These are phyloP conservation scores for Achlya flavicornis DNA, from an alignment of 2,888 invertebrate species.

Conservation along the genomic window DNA sequence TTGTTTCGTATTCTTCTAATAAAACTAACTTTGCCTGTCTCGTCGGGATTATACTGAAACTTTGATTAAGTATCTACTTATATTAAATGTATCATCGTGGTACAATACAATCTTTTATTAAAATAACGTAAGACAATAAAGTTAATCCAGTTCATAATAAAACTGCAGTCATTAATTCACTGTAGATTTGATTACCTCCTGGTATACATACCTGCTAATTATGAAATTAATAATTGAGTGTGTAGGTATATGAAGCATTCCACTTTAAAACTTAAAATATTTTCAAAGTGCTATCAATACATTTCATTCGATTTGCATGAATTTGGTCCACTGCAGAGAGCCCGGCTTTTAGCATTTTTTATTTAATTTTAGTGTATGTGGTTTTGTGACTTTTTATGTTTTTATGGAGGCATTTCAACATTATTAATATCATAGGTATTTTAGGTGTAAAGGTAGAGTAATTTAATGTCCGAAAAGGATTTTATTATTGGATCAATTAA, in stretches of 20 bases:
- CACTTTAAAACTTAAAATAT: slow-evolving; percentile 61
- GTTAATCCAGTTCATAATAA: not conserved
- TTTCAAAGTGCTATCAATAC: slow-evolving; percentile 70
- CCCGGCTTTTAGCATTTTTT: slow-evolving; percentile 64
- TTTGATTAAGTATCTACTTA: not conserved
- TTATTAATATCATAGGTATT: no score
- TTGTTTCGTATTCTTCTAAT: slow-evolving; percentile 61
- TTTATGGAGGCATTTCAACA: no score
- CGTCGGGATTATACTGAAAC: slow-evolving; percentile 10
- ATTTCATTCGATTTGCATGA: slow-evolving; percentile 73
- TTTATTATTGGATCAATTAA: no score
- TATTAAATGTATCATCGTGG: slow-evolving; percentile 7
- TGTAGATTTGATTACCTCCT: not conserved
- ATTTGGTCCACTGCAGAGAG: slow-evolving; percentile 64
- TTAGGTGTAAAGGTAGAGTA: no score
- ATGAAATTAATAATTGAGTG: slow-evolving; percentile 25
- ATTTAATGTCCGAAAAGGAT: no score
- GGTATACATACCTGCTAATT: slow-evolving; percentile 4
- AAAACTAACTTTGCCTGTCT: slow-evolving; percentile 47
- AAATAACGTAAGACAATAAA: not conserved
- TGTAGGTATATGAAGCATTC: slow-evolving; percentile 36
- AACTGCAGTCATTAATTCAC: not conserved
- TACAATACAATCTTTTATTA: not conserved
- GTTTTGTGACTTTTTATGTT: slow-evolving; percentile 41
- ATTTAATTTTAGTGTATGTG: slow-evolving; percentile 63